A percentile compares a stretch with the other conserved stretches of the same genome.
phyloP scores from a whole-genome alignment of 2,888 invertebrate genomes.

The Tricholauxania praeusta region DNA sequence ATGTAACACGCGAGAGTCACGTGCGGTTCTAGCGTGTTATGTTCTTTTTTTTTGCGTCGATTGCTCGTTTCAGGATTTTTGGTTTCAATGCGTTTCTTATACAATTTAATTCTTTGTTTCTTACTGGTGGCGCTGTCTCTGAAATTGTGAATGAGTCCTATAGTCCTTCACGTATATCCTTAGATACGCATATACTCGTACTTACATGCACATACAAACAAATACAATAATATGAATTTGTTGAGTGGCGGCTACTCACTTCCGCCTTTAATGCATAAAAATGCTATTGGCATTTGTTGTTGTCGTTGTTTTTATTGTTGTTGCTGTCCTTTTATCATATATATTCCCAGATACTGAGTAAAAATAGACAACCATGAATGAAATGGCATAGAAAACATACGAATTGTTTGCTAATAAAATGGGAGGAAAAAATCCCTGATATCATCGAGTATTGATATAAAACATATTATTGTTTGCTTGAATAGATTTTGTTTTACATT shows the following conservation, averaged over 20 bases:
- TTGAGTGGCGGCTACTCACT: conserved; percentile 49
- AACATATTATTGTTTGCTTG: too few species aligned
- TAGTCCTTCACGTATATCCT: conserved; percentile 7
- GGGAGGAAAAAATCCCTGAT: background rate
- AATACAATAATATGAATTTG: conserved; percentile 46
- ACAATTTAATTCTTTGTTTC: background rate
- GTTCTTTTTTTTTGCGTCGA: conserved; percentile 33
- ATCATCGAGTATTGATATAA: too few species aligned
- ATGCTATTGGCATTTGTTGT: conserved; percentile 38
- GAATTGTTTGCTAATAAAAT: conserved; percentile 26
- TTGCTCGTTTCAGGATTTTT: conserved; percentile 36
- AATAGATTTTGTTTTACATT: too few species aligned
- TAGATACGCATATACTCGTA: background rate
- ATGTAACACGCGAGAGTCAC: conserved; percentile 68
- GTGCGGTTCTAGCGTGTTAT: conserved; percentile 53
- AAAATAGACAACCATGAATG: conserved; percentile 21
- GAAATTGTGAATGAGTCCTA: too few species aligned
- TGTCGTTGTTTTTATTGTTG: conserved; percentile 4
- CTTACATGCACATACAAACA: conserved; percentile 15
- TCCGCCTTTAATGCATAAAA: conserved; percentile 43
- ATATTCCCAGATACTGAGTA: background rate
- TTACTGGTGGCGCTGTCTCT: background rate
- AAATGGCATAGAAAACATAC: conserved; percentile 20
- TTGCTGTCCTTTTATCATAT: conserved; percentile 17
- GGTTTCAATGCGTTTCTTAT: conserved; percentile 27